phyloP scores from a whole-genome alignment of 2,888 invertebrate genomes.

The Lampropteryx suffumata region DNA sequence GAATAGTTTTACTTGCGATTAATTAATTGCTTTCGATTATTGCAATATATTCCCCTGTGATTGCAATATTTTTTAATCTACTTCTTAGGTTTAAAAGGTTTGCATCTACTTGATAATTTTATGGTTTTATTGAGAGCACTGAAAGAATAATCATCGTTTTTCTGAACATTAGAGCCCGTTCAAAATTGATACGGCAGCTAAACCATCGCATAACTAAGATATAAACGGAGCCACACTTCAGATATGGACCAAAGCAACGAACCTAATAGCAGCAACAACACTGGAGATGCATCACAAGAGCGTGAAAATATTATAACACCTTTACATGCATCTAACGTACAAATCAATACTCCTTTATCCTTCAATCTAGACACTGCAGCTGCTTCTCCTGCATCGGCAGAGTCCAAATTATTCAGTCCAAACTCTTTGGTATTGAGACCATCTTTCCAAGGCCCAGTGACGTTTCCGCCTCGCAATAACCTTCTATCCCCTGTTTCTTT shows the following conservation, averaged over 20 bases:
- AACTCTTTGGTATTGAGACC: slow-evolving; percentile 39
- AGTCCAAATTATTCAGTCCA: neutral
- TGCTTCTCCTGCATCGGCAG: slow-evolving; percentile 3
- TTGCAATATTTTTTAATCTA: too few species aligned
- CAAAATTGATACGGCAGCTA: too few species aligned
- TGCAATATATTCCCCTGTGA: too few species aligned
- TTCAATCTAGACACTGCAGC: slow-evolving; percentile 16
- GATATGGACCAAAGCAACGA: slow-evolving; percentile 33
- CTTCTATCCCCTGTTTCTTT: slow-evolving; percentile 42
- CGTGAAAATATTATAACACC: slow-evolving; percentile 8
- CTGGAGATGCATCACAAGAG: slow-evolving; percentile 18
- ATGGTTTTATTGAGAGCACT: too few species aligned
- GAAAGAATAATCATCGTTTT: too few species aligned
- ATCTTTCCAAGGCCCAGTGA: slow-evolving; percentile 19
- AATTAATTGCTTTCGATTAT: too few species aligned
- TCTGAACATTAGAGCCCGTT: too few species aligned
- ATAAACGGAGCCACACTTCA: slow-evolving; percentile 18
- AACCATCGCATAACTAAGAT: neutral
- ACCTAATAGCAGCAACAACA: slow-evolving; percentile 38
- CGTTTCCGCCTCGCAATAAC: slow-evolving; percentile 30
- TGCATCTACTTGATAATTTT: too few species aligned
- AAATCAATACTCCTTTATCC: slow-evolving; percentile 10
- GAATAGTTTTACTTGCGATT: too few species aligned
- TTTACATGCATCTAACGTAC: neutral
- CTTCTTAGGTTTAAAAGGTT: too few species aligned